Conservation (phyloP, 2,113 vertebrate species). For the Poicephalus gulielmi region DNA sequence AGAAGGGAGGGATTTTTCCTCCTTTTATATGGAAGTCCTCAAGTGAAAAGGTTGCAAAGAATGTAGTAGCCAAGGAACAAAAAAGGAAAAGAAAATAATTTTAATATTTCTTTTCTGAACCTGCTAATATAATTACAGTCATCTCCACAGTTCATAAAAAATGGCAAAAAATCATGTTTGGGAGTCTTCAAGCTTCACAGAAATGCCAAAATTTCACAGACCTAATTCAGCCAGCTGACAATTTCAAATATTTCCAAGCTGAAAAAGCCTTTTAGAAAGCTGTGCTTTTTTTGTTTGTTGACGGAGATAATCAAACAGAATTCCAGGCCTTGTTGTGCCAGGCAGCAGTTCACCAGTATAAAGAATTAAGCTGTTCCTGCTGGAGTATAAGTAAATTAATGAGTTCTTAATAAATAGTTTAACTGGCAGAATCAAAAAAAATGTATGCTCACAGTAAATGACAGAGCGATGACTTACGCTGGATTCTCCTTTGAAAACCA, state of each 20-base stretch:
- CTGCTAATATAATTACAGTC: background rate
- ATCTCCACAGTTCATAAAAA: background rate
- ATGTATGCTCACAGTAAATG: background rate
- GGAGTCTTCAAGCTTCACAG: background rate
- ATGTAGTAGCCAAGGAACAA: background rate
- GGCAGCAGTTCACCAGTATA: background rate
- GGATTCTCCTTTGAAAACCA: background rate
- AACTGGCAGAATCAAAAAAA: background rate
- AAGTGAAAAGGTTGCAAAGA: background rate
- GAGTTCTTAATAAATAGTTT: conserved; percentile 8
- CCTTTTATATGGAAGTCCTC: background rate
- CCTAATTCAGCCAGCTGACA: background rate
- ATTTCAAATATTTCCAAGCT: background rate
- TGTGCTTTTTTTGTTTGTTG: background rate
- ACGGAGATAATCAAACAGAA: background rate
- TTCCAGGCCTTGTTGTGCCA: background rate
- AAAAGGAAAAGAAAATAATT: background rate
- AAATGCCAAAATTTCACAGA: background rate
- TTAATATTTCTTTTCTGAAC: background rate
- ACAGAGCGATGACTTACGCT: background rate
- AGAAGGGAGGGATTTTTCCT: background rate
- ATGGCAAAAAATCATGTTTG: background rate
- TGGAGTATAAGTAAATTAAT: background rate
- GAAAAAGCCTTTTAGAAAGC: background rate
- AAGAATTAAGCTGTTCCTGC: conserved; percentile 9